Evolutionary conservation across 2,888 invertebrate species (phyloP).

Genomic region (Metellina segmentata): DNA sequence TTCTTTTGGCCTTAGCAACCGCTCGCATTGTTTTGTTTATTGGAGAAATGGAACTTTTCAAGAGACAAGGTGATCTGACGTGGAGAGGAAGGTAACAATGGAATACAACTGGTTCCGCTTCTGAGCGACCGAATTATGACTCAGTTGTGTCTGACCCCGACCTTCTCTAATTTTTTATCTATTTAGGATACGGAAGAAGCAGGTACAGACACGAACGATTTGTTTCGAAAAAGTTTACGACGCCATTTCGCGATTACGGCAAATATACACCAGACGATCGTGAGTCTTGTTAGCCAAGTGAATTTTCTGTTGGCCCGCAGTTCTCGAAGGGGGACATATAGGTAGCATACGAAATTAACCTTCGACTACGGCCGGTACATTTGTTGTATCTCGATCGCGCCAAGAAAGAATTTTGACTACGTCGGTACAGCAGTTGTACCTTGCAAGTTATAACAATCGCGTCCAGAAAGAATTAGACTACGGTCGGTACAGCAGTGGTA

Average conservation of each 20-base stretch:
- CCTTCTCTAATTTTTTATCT: slow-evolving; percentile 14
- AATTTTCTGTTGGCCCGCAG: no score
- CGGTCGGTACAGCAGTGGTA: no score
- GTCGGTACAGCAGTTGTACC: no score
- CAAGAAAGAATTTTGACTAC: no score
- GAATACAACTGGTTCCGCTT: slow-evolving; percentile 10
- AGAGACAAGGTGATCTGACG: not conserved
- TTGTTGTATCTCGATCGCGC: no score
- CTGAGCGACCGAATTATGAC: slow-evolving; percentile 27
- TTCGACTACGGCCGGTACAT: no score
- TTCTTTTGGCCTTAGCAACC: not conserved
- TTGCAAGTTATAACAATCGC: no score
- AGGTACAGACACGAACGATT: slow-evolving; percentile 45
- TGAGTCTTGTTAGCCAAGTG: not conserved
- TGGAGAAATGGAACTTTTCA: slow-evolving; percentile 3
- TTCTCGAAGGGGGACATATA: no score
- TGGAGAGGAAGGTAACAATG: slow-evolving; percentile 28
- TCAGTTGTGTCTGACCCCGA: slow-evolving; percentile 41
- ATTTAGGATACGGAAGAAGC: slow-evolving; percentile 34
- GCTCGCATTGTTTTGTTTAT: slow-evolving; percentile 47
- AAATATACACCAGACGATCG: not conserved
- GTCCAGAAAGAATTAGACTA: no score
- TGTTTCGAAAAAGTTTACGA: slow-evolving; percentile 7
- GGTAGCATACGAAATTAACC: no score
- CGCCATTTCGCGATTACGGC: not conserved